These are phyloP conservation scores for Neocrepidodera transversa DNA, from an alignment of 2,888 invertebrate species.

Conservation along the genomic window DNA sequence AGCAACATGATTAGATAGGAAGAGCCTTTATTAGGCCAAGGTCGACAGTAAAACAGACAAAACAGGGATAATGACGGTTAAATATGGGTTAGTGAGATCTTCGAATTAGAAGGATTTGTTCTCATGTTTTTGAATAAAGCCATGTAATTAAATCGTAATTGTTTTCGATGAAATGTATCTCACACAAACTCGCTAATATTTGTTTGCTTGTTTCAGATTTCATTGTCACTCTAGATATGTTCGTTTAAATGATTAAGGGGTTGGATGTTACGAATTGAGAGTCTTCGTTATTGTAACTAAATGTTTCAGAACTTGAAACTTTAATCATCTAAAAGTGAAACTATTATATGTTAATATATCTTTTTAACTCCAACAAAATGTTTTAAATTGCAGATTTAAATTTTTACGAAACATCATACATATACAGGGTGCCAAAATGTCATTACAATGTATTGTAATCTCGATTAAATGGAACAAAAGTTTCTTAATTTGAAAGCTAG, in stretches of 20 bases:
- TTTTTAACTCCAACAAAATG: too few relatives aligned
- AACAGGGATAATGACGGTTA: conserved; percentile 15
- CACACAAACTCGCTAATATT: not conserved
- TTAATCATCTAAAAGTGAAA: too few relatives aligned
- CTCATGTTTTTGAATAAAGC: conserved; percentile 3
- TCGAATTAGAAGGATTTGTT: conserved; percentile 10
- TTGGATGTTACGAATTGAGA: not conserved
- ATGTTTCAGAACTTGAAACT: conserved; percentile 1
- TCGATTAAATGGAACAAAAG: too few relatives aligned
- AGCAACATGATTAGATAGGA: conserved; percentile 10
- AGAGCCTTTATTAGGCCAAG: conserved; percentile 16
- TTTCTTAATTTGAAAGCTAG: too few relatives aligned
- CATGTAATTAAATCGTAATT: conserved; percentile 12
- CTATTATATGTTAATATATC: too few relatives aligned
- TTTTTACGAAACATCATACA: too few relatives aligned
- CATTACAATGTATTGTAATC: too few relatives aligned
- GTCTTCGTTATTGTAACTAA: conserved; percentile 1
- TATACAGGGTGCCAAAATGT: too few relatives aligned
- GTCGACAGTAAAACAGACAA: conserved; percentile 13
- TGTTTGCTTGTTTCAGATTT: conserved; percentile 6
- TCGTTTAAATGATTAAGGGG: not conserved
- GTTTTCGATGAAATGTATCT: conserved; percentile 5
- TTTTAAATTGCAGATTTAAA: too few relatives aligned
- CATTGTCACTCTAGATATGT: conserved; percentile 4
- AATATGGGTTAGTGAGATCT: conserved; percentile 8